Conservation (phyloP, 2,113 vertebrate genomes). For the Entomyzon cyanotis region DNA sequence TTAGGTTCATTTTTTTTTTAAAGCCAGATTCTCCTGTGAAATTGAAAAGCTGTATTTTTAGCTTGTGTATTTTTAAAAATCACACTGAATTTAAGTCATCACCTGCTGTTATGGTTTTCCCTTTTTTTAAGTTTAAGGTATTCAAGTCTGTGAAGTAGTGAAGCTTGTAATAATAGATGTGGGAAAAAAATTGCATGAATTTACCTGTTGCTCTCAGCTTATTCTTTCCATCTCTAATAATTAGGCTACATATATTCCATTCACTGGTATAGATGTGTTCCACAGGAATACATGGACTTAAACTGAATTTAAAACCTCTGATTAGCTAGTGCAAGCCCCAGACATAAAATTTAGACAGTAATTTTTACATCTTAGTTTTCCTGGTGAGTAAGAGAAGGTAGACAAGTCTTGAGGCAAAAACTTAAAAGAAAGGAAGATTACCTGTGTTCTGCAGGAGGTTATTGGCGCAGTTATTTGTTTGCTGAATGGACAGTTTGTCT, state of each 20-base stretch:
- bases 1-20: not conserved
- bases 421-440: not conserved
- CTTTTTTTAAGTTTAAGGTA: not conserved
- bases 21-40: not conserved
- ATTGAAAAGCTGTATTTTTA: not conserved
- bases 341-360: not conserved
- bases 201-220: not conserved
- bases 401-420: not conserved
- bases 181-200: not conserved
- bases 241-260: fast-evolving
- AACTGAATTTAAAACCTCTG: not conserved
- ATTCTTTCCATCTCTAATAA: not conserved
- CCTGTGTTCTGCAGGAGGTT: not conserved
- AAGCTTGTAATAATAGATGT: not conserved
- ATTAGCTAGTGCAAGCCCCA: not conserved
- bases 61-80: not conserved
- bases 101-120: not conserved
- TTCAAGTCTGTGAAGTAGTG: not conserved
- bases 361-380: not conserved
- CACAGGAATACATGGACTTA: not conserved
- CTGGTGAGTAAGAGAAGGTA: not conserved
- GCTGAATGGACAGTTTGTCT: not conserved
- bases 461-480: not conserved
- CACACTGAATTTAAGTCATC: not conserved
- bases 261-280: not conserved